A percentile compares a stretch with the other conserved stretches of the same genome.
Conservation (phyloP, 2,888 invertebrate genomes). For the Camptogramma bilineatum region DNA sequence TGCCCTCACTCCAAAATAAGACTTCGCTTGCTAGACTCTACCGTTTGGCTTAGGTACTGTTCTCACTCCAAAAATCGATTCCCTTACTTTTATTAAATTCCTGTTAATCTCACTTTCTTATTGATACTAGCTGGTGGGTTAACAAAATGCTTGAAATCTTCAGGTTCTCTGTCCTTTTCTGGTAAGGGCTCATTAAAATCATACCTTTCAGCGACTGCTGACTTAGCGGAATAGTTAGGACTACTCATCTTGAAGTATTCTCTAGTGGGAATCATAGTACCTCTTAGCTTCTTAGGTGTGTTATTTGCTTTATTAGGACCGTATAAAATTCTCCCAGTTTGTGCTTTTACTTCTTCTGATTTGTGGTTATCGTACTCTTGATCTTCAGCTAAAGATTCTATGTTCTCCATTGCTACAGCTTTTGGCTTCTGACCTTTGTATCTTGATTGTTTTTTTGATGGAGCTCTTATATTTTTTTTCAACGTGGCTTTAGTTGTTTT, state of each 20-base stretch:
- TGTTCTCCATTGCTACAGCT: conserved; percentile 3
- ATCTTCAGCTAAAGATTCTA: neutral
- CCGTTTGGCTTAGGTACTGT: neutral
- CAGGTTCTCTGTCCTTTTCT: conserved; percentile 60
- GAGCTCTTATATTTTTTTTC: neutral
- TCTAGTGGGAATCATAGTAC: conserved; percentile 59
- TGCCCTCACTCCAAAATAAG: no score
- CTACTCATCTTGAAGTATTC: conserved; percentile 56
- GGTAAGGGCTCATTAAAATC: conserved; percentile 71
- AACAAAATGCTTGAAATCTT: conserved; percentile 50
- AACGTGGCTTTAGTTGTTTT: neutral
- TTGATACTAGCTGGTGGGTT: conserved; percentile 59
- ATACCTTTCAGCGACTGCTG: conserved; percentile 62
- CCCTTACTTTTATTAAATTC: neutral
- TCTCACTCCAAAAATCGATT: neutral
- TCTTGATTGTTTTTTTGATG: neutral
- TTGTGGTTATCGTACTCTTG: conserved; percentile 9
- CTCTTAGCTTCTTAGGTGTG: conserved; percentile 27
- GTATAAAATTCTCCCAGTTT: conserved; percentile 51
- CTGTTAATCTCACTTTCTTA: conserved; percentile 51
- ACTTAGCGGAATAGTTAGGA: conserved; percentile 60
- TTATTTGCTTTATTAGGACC: conserved; percentile 28
- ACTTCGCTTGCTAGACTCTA: neutral
- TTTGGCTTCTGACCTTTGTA: conserved; percentile 1
- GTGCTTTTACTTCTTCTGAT: conserved; percentile 50